Conservation (phyloP, 2,888 invertebrate species). For the Cosmopolites sordidus region DNA sequence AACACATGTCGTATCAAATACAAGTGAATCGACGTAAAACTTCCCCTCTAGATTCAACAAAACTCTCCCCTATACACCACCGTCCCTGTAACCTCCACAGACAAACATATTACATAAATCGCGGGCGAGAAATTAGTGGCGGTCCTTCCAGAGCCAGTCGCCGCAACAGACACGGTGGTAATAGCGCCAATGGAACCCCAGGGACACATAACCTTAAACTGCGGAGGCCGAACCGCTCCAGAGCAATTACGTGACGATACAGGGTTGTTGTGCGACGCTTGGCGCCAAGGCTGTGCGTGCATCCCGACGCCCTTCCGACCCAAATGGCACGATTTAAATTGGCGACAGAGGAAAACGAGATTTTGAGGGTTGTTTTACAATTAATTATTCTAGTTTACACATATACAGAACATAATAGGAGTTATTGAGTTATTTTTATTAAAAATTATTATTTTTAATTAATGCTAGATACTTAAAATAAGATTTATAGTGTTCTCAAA, state of each 20-base stretch:
- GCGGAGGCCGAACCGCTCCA: constrained; percentile 27
- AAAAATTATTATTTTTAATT: no score
- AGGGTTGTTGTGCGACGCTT: constrained; percentile 18
- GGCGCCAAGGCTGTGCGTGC: neutral
- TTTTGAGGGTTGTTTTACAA: no score
- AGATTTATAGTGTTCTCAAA: no score
- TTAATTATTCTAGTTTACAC: no score
- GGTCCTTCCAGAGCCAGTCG: constrained; percentile 21
- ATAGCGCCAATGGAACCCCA: constrained; percentile 48
- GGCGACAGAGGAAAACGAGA: neutral
- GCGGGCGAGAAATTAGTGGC: constrained; percentile 21
- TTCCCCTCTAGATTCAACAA: no score
- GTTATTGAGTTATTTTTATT: no score
- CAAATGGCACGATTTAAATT: constrained; percentile 25
- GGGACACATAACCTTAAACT: constrained; percentile 48
- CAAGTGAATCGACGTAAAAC: no score
- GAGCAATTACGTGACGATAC: constrained; percentile 29
- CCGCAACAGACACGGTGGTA: constrained; percentile 40
- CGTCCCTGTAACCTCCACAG: no score
- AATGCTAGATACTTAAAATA: no score
- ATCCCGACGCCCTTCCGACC: constrained; percentile 14
- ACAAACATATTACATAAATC: constrained; percentile 25
- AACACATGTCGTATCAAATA: no score
- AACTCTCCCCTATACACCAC: no score
- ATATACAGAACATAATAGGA: no score